Base-by-base conservation (phyloP, 2,888 invertebrate genomes). In the Pterostichus niger region DNA sequence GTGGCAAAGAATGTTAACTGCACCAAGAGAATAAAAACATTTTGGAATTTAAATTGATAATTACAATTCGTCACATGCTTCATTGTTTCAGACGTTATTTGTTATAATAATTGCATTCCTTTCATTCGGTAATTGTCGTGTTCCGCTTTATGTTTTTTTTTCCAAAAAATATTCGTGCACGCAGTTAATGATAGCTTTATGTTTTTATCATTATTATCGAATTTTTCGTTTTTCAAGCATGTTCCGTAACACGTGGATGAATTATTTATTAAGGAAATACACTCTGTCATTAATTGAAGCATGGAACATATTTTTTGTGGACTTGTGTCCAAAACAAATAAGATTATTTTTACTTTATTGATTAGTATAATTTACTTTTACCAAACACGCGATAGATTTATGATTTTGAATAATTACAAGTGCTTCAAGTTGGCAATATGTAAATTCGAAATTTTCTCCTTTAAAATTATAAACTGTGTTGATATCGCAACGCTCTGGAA, bases 31-130 rank as follows among this genome's bases (percentile, higher is more conserved):
- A n/a, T 11, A 84, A 85, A 84, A 85, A 85, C 75, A 75, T 71
- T 68, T 33, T 77, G 85, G 84, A 85, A 85, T 84, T 84, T 85
- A 85, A 84, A 86, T 86, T 85, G 86, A 75, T 84, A 85, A 86
- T 85, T 86, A 85, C 84, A 84, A 85, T 84, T 84, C 84, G 84
- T 85, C 85, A 84, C 79, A 84, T 84, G 82, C 83, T 75, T 61
- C 81, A 81, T 77, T 76, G 82, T 84, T 84, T 84, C 76, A 54
- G 83, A 40, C 75, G 52, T 61, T 68, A 76, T 84, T 81, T 81
- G 84, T 84, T 82, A 83, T 76, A 84, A 84, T 86, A 85, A 86
- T 86, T 86, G 85, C 84, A 84, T 84, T 82, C 84, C 84, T 84
- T 84, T 85, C 85, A 82, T 82, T 61, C 84, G 73, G 83, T 84